Base-by-base conservation (phyloP, 2,888 invertebrate species). In the Sminthurinus aureus region DNA sequence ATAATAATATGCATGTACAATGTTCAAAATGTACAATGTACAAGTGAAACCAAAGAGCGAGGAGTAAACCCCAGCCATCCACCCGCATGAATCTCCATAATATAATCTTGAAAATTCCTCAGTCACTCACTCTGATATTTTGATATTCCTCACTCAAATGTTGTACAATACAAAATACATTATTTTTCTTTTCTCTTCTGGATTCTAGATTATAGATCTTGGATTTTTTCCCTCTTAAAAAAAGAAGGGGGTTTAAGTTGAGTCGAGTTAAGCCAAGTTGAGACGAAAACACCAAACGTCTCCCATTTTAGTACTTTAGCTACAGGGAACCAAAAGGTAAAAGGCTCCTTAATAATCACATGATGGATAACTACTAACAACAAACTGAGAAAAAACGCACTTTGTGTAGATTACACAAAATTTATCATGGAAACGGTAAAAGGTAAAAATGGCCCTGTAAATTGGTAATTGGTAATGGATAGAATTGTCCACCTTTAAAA, bases 71-170 rank as follows among this genome's bases (percentile, higher is more conserved):
- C 1, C 38, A 78, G 38, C 79, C 26, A 26, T n/a, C 79, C 38
- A 67, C 66, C 69, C 79, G 69, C 79, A 79, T 79, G 79, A 79
- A 79, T 79, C 69, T 79, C 79, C 79, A 79, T 79, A 79, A 18
- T 38, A 69, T 50, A 79, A 79, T 79, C 69, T 69, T 38, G n/a
- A 69, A 69, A 50, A 58, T 58, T 50, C 38, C 67, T 51, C 50
- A 51, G 50, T 79, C 76, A 51, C 69, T 79, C 76, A 58, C 74
- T 22, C 13, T 15, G 8, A 15, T 51, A 51, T 51, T 22, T 11
- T 15, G 8, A 15, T 51, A 51, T 51, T 51, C 26, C 73, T 12
- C 6, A 12, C 18, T 9, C 38, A 22, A 8, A 26, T n/a, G n/a
- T n/a, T n/a, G n/a, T n/a, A 18, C n/a, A 58, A 20, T 69, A 69